Conservation (phyloP, 2,888 invertebrate species). For the Drosophila ezoana region DNA sequence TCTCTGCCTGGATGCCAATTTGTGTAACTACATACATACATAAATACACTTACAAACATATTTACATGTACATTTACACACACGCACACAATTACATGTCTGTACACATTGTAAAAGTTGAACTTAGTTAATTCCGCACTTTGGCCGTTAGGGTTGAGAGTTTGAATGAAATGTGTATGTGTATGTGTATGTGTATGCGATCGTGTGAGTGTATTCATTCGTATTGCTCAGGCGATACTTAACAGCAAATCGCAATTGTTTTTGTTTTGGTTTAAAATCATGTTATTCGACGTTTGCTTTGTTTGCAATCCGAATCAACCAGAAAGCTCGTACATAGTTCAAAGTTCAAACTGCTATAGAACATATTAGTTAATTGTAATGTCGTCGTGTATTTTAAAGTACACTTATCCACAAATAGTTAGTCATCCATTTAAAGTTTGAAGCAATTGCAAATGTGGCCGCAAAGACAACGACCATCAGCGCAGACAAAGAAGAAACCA, state of each 20-base stretch:
- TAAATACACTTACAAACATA: too few relatives aligned
- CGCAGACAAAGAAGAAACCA: constrained; percentile 17
- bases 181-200: background rate
- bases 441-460: background rate
- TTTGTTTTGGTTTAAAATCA: constrained; percentile 39
- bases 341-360: constrained; percentile 42
- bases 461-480: background rate
- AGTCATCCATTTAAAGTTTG: background rate
- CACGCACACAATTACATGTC: too few relatives aligned
- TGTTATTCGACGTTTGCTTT: constrained; percentile 43
- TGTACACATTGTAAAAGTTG: background rate
- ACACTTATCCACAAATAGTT: background rate
- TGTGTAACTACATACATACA: background rate
- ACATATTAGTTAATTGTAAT: constrained; percentile 10
- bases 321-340: constrained; percentile 27
- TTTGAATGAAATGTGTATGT: constrained; percentile 20
- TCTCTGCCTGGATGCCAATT: background rate
- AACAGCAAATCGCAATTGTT: constrained; percentile 38
- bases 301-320: constrained; percentile 30
- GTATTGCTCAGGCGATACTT: constrained; percentile 36
- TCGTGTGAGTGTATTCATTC: constrained; percentile 25
- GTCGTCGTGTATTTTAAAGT: background rate
- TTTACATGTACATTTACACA: too few relatives aligned
- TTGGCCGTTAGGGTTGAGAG: constrained; percentile 19
- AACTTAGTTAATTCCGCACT: constrained; percentile 1